Evolutionary conservation across 1,140 invertebrate species (phyloP), one percentile per base, ranked within the genome.

Genomic region (Drosophila murphyi): DNA sequence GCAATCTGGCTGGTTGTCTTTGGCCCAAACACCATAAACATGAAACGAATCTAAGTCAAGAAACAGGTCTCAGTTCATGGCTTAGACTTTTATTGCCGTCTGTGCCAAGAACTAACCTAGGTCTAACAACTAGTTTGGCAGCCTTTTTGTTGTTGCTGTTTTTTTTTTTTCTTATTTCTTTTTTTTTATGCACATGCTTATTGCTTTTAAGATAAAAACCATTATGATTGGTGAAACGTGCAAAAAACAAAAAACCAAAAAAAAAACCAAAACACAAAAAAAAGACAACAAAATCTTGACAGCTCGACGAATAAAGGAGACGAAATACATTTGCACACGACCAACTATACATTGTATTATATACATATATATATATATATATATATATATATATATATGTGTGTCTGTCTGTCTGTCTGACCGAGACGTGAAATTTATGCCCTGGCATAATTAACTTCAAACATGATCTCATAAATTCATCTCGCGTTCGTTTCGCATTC

Each of bases 391-490:
- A 10, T 39, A 28, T 54, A 10, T 56, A 35, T 5, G n/a, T n/a
- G 6, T 69, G 56, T 62, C 29, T 70, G 63, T 68, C 32, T 85
- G 54, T 71, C 43, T 48, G 41, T n/a, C 50, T 43, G 50, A 34
- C 31, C 39, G 72, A 68, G 52, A 56, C 73, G 50, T 68, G 69
- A 86, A 86, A 86, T 87, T 82, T 86, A 87, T 86, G 82, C 82
- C 76, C 64, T 73, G 83, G 82, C 82, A 87, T 87, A 87, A 88
- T 87, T 88, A 87, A 77, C 83, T 80, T 80, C 80, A 72, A 88
- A 83, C 81, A 88, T 88, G 83, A 87, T 88, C 82, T 87, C 83
- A 87, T 87, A 87, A 88, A 87, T 88, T 88, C 83, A 77, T 80
- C 72, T 88, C 83, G 78, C 78, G 79, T 70, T 76, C 80, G 51